Percentiles rank a stretch among this genome's conserved stretches.
Evolutionary conservation across 1,140 invertebrate species (phyloP).

Genomic region (Drosophila triauraria): DNA sequence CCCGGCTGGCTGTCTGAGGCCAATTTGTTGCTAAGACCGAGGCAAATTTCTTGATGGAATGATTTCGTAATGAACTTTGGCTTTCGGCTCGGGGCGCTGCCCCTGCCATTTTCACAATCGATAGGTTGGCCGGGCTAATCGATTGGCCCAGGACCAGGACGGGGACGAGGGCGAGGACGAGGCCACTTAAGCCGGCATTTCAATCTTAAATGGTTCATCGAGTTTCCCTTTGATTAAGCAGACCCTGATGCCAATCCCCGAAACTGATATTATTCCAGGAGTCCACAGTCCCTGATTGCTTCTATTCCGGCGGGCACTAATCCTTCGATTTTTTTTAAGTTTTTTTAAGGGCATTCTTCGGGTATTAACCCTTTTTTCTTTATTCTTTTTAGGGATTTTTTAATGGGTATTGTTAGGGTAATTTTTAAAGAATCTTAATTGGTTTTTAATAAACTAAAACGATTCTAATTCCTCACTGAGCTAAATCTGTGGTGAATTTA

Average conservation of each 20-base stretch:
- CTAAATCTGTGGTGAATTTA: too few relatives aligned
- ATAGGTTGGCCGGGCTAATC: slow-evolving; percentile 19
- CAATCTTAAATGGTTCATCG: slow-evolving; percentile 44
- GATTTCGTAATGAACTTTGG: slow-evolving; percentile 38
- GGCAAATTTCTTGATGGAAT: slow-evolving; percentile 36
- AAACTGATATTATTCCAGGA: neutral
- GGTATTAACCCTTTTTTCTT: neutral
- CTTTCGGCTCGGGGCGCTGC: neutral
- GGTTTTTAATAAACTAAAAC: too few relatives aligned
- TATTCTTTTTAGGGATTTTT: neutral
- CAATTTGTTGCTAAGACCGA: slow-evolving; percentile 19
- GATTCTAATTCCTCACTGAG: too few relatives aligned
- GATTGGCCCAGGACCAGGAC: slow-evolving; percentile 4
- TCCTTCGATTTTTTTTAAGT: neutral
- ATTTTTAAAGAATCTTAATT: neutral
- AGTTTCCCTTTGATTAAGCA: slow-evolving; percentile 35
- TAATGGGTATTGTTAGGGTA: neutral
- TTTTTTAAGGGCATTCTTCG: neutral
- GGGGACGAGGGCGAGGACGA: neutral
- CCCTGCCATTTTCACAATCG: slow-evolving; percentile 4
- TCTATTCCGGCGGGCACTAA: neutral
- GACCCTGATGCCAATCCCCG: neutral
- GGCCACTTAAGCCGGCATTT: slow-evolving; percentile 22
- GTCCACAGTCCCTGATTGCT: neutral
- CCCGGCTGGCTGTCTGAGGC: neutral